Percentiles rank a stretch among this genome's conserved stretches.
phyloP scores from a whole-genome alignment of 2,113 vertebrate genomes.

The Syngnathoides biaculeatus region DNA sequence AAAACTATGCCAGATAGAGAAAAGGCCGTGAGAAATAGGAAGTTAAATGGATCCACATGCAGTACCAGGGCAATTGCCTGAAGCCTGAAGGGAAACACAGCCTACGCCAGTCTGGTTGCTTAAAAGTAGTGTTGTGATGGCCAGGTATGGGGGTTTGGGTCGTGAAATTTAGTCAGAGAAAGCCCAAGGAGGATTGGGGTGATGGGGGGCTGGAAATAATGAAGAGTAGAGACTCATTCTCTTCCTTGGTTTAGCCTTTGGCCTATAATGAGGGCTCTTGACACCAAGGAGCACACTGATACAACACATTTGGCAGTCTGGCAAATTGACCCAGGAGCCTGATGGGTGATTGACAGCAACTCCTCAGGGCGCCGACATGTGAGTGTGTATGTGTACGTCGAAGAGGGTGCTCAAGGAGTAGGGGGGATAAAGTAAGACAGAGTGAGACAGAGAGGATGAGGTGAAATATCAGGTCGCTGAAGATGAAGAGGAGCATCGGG shows the following conservation, averaged over 20 bases:
- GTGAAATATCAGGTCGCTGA: slow-evolving; percentile 18
- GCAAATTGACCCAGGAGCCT: slow-evolving; percentile 68
- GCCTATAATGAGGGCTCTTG: slow-evolving; percentile 71
- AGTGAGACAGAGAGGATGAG: slow-evolving; percentile 19
- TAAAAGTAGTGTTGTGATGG: slow-evolving; percentile 34
- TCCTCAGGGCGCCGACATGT: slow-evolving; percentile 50
- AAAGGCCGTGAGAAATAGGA: slow-evolving; percentile 2
- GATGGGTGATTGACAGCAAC: slow-evolving; percentile 69
- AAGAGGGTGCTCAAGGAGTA: slow-evolving; percentile 12
- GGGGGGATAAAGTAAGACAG: slow-evolving; percentile 13
- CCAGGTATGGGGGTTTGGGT: slow-evolving; percentile 28
- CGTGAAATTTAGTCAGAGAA: slow-evolving; percentile 1
- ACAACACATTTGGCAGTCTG: slow-evolving; percentile 66
- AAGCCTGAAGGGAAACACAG: slow-evolving; percentile 40
- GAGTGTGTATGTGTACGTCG: slow-evolving; percentile 17
- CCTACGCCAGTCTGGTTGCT: slow-evolving; percentile 26
- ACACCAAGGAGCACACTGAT: slow-evolving; percentile 58
- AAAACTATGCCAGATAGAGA: slow-evolving; percentile 5
- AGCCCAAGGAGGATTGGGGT: slow-evolving; percentile 44
- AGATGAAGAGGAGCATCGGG: slow-evolving; percentile 17
- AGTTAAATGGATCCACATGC: slow-evolving; percentile 24
- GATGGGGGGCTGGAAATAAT: slow-evolving; percentile 61
- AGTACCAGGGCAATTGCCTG: slow-evolving; percentile 20
- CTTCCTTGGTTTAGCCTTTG: slow-evolving; percentile 76
- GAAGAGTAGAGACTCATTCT: slow-evolving; percentile 61